Conservation (phyloP, 2,797 vertebrate genomes). For the Sylvia borin region DNA sequence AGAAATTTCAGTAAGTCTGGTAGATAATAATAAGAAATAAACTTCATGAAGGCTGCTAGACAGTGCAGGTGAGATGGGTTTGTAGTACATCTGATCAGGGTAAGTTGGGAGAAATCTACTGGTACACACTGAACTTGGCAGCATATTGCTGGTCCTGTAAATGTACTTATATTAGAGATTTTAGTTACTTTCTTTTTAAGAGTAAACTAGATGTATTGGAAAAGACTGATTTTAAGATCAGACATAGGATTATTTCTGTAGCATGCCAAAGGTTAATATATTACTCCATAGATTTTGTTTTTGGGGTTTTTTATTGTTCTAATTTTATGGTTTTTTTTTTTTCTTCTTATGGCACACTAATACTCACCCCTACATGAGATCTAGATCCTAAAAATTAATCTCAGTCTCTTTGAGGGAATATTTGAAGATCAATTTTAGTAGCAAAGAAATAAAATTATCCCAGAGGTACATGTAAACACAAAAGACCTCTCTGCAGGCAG, state of each 20-base stretch:
- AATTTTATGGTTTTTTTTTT: neutral
- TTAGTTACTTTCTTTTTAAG: neutral
- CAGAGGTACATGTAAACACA: neutral
- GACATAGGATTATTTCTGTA: neutral
- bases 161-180: neutral
- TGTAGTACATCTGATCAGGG: neutral
- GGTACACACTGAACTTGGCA: neutral
- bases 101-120: neutral
- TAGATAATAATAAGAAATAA: neutral
- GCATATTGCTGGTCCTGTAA: neutral
- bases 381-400: neutral
- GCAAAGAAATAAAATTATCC: neutral
- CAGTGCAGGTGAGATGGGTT: neutral
- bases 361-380: neutral
- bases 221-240: neutral
- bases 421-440: neutral
- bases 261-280: neutral
- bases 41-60: neutral
- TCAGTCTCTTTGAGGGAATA: neutral
- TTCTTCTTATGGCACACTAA: neutral
- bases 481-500: neutral
- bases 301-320: neutral
- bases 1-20: neutral
- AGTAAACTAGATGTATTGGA: neutral
- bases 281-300: neutral